Base-by-base conservation (phyloP, 92 coral and sea anemone genomes). In the Blastomussa wellsi region DNA sequence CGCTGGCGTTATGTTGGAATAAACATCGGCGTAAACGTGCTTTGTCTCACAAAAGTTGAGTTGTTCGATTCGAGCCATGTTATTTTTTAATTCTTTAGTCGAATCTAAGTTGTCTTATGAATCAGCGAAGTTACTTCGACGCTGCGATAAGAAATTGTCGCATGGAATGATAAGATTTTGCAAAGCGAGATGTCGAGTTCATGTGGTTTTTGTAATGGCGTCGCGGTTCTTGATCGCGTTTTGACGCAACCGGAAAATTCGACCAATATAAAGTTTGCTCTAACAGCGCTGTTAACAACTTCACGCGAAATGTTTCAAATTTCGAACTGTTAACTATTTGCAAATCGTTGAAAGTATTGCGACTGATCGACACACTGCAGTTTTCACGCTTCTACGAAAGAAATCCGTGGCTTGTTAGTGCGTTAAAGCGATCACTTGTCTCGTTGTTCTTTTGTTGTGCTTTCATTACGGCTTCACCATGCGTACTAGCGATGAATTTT, bases 401-500 rank as follows among this genome's bases (percentile, higher is more conserved):
- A 35, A 5, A 68, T 68, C 19, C 20, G 19, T 24, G n/a, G 75
- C 24, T 36, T 70, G 44, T 19, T 62, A 60, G 32, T 47, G 28
- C 28, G 7, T 13, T 20, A 15, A 38, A 22, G 19, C 28, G 65
- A 38, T 37, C 33, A 67, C 2, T 60, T 28, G 82, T 62, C 28
- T 79, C 26, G 82, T 39, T 79, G 82, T 79, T 62, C 82, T 79
- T 79, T 76, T 76, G 74, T 76, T 62, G 28, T 57, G 24, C 26
- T 31, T 26, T 64, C 53, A 79, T 62, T 17, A n/a, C 26, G 57
- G 19, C 38, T 42, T 10, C 49, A 38, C 7, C 73, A 62, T 79
- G 83, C 64, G 57, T 37, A 38, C 32, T 64, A 11, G 73, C 28
- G 83, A 79, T 79, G 53, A 79, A 60, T 79, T 60, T 60, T 60